Base-by-base conservation (phyloP, 2,888 invertebrate genomes). In the Tinea trinotella region DNA sequence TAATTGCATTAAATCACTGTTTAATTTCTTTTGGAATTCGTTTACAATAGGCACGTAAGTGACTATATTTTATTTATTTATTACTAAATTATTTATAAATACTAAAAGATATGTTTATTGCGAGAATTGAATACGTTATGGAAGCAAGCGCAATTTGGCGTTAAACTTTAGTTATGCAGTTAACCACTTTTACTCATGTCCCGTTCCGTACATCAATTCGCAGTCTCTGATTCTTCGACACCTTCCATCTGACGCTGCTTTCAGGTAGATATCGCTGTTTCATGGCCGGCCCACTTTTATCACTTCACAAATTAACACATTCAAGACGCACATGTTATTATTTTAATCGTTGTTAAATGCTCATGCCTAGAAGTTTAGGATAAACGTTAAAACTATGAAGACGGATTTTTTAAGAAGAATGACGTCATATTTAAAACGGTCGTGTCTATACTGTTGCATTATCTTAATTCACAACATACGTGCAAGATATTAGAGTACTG, bases 81-180 rank as follows among this genome's bases (percentile, higher is more conserved):
- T 18, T 20, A 48, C 12, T 2, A 36, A 34, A 54, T 35, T 64
- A 65, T 64, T 65, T 64, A 71, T 78, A 78, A 70, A 62, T 64
- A 63, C 54, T 49, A 17, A 62, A 60, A 69, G 84, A 84, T 85
- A 84, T 83, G 84, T 81, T 75, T 70, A 64, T 62, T 65, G 69
- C 71, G 77, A 74, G 65, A 74, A 70, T 72, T 70, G 68, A 76
- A 72, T 72, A 74, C 64, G 68, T 72, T 67, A 75, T 84, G 85
- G 84, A 85, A 85, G 85, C 82, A 72, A 81, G 80, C 81, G 76
- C 82, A 72, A 80, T 85, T 84, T 85, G 85, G 85, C 85, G 76
- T 74, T 70, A 61, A 7, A 34, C 44, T 53, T 53, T 19, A 18
- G 57, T 60, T 60, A 56, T 60, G 59, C 63, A 61, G 57, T 59